Base-by-base conservation (phyloP, 2,888 invertebrate genomes). In the Sycophila texana region DNA sequence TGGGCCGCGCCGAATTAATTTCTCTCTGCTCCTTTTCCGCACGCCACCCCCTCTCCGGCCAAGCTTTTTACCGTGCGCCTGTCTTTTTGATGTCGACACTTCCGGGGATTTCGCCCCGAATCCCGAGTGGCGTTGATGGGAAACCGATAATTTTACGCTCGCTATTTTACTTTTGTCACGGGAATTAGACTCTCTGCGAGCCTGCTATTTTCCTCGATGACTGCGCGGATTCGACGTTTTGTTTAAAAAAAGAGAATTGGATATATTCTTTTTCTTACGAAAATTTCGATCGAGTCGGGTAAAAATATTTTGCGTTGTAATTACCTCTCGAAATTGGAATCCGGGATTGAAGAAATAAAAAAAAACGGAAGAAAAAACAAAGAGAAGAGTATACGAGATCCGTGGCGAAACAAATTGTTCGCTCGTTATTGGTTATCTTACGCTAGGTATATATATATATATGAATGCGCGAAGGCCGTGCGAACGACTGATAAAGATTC, bases 71-170 rank as follows among this genome's bases (percentile, higher is more conserved):
- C 39, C 39, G 16, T 39, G 63, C 20, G n/a, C 53, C 30, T 30
- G 60, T 51, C 58, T 39, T 66, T 30, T 18, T 30, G 30, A 51
- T 66, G 51, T 60, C 74, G 74, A 58, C 63, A 30, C 55, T 53
- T 18, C n/a, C 7, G n/a, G 26, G 55, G 20, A 74, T 67, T 67
- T 60, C 60, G 74, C 20, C 60, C 39, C 10, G 39, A 74, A 74
- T 67, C 67, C 58, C 49, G 26, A 74, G 51, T 47, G 51, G 51
- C 60, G 51, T 57, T 67, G 60, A 74, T 67, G 26, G 74, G 51
- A 74, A 67, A 51, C 51, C 74, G 58, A 74, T 74, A 67, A 26
- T 60, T 51, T 55, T 60, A 20, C 39, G 58, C 26, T 68, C 18
- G n/a, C 39, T 70, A 39, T 30, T 68, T 68, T 70, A 63, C 70